A percentile compares a stretch with the other conserved stretches of the same genome.
These are phyloP conservation scores for Leptinotarsa juncta DNA, from an alignment of 2,888 invertebrate species.

Conservation along the genomic window DNA sequence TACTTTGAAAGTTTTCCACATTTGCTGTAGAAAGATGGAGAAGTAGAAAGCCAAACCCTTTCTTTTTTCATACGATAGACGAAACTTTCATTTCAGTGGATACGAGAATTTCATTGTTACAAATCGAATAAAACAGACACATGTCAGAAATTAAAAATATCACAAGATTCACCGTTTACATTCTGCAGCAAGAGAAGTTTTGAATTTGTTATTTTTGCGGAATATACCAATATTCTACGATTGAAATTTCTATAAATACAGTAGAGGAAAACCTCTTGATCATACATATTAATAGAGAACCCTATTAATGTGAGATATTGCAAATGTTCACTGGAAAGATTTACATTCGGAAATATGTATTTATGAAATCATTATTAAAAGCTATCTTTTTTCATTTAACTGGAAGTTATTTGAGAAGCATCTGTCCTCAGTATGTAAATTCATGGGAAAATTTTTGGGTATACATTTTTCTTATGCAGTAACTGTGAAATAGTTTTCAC, in stretches of 20 bases:
- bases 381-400: too few relatives aligned
- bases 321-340: background rate
- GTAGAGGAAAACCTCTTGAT: conserved; percentile 6
- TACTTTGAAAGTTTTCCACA: too few relatives aligned
- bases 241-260: conserved; percentile 1
- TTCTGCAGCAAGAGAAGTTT: background rate
- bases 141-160: too few relatives aligned
- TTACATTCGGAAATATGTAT: background rate
- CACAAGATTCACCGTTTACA: too few relatives aligned
- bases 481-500: background rate
- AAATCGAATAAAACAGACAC: too few relatives aligned
- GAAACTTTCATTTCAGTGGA: too few relatives aligned
- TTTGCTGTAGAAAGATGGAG: too few relatives aligned
- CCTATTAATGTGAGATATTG: background rate
- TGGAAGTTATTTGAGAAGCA: background rate
- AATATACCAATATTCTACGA: background rate
- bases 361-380: background rate
- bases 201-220: background rate
- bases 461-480: background rate
- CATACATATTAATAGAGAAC: conserved; percentile 12
- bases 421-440: background rate
- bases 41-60: too few relatives aligned
- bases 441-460: background rate
- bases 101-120: too few relatives aligned
- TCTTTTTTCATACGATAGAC: too few relatives aligned